Evolutionary conservation across 2,797 vertebrate genomes (phyloP), one percentile per base, ranked within the genome.

Genomic region (Platyrinchus mystaceus): DNA sequence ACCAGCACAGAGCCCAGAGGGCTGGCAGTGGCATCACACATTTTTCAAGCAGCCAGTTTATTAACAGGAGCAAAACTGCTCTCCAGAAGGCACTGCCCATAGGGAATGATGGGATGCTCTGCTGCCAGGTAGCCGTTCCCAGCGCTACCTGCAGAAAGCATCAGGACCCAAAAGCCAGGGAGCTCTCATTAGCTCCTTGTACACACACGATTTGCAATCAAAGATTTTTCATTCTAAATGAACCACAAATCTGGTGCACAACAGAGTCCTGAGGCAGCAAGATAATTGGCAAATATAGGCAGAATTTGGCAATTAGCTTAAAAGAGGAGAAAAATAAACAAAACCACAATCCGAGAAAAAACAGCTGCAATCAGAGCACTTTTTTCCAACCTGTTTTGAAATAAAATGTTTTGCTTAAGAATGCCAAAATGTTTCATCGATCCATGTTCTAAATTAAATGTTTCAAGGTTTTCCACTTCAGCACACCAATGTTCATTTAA

Each of bases 1-100:
- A 28, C 16, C 36, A 39, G 56, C 67, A 28, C 17, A 21, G 74
- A 59, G 55, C 9, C 53, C 73, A 12, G 37, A 26, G 60, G 55
- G 44, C 3, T 14, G 28, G 46, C 0, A 0, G 28, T 37, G 90
- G 34, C 63, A 17, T 8, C 0, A 1, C 3, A 2, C 0, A 1
- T 4, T 41, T 74, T 49, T 18, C 53, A 41, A 36, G 49, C 70
- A 62, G 60, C 37, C 59, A 39, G 4, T 46, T 30, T 63, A 26
- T 2, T 10, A 74, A 7, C 27, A 32, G 43, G 23, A 68, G 66
- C 21, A 76, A 59, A 84, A 6, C 36, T 30, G 11, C 17, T 10
- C 26, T 59, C 60, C 46, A 30, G 0, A 0, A 41, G 46, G 34
- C 43, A 27, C 20, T 41, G 34, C 32, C 58, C 24, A 0, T 2